These are phyloP conservation scores for Anabas testudineus DNA, from an alignment of 2,797 vertebrate genomes.

Conservation along the genomic window DNA sequence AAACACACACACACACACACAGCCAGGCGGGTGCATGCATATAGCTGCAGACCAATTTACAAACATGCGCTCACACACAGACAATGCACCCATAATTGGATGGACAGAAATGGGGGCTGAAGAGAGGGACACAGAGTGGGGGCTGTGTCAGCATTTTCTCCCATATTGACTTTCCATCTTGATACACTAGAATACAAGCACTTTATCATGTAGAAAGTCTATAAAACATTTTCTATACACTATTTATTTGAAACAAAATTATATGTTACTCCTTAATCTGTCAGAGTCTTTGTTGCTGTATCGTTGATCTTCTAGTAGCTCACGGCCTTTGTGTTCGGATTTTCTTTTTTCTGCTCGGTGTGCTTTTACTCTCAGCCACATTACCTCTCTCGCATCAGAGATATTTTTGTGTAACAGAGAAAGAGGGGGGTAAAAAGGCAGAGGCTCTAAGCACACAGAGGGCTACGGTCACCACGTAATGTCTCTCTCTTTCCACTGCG, in stretches of 20 bases:
- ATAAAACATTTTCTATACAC: conserved; percentile 83
- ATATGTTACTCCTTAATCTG: conserved; percentile 78
- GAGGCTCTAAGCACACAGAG: conserved; percentile 60
- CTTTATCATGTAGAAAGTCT: conserved; percentile 88
- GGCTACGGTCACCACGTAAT: conserved; percentile 57
- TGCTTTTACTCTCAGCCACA: conserved; percentile 66
- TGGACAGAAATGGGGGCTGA: conserved; percentile 71
- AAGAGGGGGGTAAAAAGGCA: conserved; percentile 70
- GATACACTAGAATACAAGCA: conserved; percentile 87
- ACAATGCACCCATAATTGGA: conserved; percentile 77
- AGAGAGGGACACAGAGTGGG: conserved; percentile 77
- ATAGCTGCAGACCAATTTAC: conserved; percentile 50
- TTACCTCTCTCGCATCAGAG: conserved; percentile 79
- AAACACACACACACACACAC: conserved; percentile 47
- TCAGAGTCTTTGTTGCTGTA: conserved; percentile 75
- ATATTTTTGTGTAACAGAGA: conserved; percentile 86
- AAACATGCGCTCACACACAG: conserved; percentile 58
- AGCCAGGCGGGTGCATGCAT: conserved; percentile 43
- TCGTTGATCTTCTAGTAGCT: conserved; percentile 67
- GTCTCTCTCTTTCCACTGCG: conserved; percentile 63
- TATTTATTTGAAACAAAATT: conserved; percentile 82
- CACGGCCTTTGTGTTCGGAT: conserved; percentile 39
- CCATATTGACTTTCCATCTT: conserved; percentile 84
- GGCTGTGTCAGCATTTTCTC: conserved; percentile 83
- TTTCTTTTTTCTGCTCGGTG: conserved; percentile 36